Percentiles rank a stretch among this genome's conserved stretches.
Evolutionary conservation across 2,888 invertebrate genomes (phyloP).

Genomic region (Drosophila siamana): DNA sequence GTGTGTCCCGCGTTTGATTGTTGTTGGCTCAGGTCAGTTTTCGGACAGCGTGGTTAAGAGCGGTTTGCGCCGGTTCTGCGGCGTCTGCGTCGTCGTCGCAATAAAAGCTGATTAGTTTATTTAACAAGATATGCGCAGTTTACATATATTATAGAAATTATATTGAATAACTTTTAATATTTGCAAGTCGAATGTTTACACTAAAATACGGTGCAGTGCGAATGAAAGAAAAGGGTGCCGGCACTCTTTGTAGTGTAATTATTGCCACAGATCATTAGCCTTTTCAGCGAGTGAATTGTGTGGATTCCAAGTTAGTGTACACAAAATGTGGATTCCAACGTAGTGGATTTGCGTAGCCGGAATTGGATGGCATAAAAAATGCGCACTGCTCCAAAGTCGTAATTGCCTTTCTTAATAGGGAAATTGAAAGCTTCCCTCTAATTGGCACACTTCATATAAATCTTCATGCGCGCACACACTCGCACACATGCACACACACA

Average conservation of each 20-base stretch:
- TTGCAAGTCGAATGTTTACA: not conserved
- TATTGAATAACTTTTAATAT: not conserved
- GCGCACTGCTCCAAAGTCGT: not conserved
- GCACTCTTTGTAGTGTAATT: not conserved
- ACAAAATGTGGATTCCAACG: not conserved
- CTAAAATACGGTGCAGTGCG: not conserved
- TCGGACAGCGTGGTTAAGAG: conserved; percentile 7
- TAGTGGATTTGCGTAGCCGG: not conserved
- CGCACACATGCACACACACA: not conserved
- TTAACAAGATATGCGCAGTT: not conserved
- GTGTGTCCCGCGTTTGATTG: not conserved
- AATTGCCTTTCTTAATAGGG: conserved; percentile 15
- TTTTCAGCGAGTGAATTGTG: not conserved
- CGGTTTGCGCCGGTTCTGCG: conserved; percentile 8
- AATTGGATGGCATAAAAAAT: not conserved
- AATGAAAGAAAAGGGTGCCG: not conserved
- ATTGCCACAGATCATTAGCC: not conserved
- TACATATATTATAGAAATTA: not conserved
- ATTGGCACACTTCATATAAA: conserved; percentile 42
- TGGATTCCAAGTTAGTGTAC: not conserved
- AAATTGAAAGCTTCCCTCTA: conserved; percentile 44
- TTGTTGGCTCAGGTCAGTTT: conserved; percentile 38
- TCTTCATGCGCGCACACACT: not conserved
- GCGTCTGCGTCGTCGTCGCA: not conserved
- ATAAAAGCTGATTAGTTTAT: conserved; percentile 12